Evolutionary conservation across 2,888 invertebrate species (phyloP), one percentile per base, ranked within the genome.

Genomic region (Stramonita haemastoma): DNA sequence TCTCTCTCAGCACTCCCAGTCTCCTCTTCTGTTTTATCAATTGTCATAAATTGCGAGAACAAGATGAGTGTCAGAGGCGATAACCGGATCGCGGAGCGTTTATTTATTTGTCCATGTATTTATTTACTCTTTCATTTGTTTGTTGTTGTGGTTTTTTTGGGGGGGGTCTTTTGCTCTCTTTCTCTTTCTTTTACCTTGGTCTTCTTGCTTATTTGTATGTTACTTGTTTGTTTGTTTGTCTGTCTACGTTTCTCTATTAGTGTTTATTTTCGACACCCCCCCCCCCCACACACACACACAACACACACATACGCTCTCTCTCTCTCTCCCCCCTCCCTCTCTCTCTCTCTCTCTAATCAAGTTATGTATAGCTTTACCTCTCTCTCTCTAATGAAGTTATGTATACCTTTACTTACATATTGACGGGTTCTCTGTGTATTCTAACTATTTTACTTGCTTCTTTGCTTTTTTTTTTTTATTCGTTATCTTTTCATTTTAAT

Each of bases 41-140:
- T 46, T 46, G 46, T 46, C 46, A 46, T 46, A 46, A 46, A 46
- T 46, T 46, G 8, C 46, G 8, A 5, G 46, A 46, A 46, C 46
- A 46, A 46, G 46, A 46, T 46, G 46, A 46, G 46, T 46, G 46
- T 8, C 46, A 46, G 46, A 8, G 46, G 46, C 46, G 46, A 46
- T 46, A 46, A 46, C 46, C 46, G 46, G 46, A 46, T 2, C 46
- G 46, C 8, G 2, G 2, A n/a, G n/a, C n/a, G 4, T 77, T n/a
- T 85, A 11, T 84, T 17, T 66, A 17, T 89, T 46, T 70, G 32
- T 85, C 85, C 46, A 46, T 46, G 46, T 46, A 46, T 46, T 89
- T n/a, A 46, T 70, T 89, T 66, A n/a, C 83, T 70, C 19, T 84
- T 36, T 36, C 70, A 46, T 57, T 84, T 77, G 13, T 77, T 26